These are phyloP conservation scores for Enteromius viviparus DNA, from an alignment of 2,797 vertebrate species.

Conservation along the genomic window DNA sequence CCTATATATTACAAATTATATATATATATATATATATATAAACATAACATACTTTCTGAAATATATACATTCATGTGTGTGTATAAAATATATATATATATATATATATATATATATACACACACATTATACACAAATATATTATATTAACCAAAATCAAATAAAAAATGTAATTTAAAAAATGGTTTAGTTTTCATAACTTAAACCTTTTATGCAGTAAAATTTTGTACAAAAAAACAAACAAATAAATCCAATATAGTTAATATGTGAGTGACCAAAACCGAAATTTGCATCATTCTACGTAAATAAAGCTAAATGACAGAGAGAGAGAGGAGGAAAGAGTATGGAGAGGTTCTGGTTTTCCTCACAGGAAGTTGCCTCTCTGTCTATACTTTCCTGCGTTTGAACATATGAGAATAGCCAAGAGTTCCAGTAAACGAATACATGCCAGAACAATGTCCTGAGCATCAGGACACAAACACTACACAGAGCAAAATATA, in stretches of 20 bases:
- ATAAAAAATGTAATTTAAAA: not conserved
- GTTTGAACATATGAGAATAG: slow-evolving; percentile 43
- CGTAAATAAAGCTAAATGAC: not conserved
- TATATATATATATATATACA: not conserved
- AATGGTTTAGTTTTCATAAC: not conserved
- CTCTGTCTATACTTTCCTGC: slow-evolving; percentile 42
- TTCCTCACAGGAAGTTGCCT: slow-evolving; percentile 53
- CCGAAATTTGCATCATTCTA: not conserved
- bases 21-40: not conserved
- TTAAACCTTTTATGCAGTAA: too few species aligned
- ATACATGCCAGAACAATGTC: slow-evolving; percentile 30
- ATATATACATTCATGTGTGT: not conserved
- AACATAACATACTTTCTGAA: not conserved
- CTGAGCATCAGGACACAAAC: slow-evolving; percentile 19
- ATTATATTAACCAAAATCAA: not conserved
- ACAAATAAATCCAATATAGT: not conserved
- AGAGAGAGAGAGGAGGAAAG: not conserved
- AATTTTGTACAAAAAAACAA: not conserved
- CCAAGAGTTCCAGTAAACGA: slow-evolving; percentile 11
- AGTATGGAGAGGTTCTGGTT: slow-evolving; percentile 14
- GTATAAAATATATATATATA: not conserved
- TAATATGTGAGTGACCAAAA: not conserved
- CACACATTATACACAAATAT: too few species aligned
- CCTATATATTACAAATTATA: not conserved
- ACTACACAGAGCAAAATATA: not conserved